These are phyloP conservation scores for Asarcornis scutulata DNA, from an alignment of 2,113 vertebrate genomes.

Conservation along the genomic window DNA sequence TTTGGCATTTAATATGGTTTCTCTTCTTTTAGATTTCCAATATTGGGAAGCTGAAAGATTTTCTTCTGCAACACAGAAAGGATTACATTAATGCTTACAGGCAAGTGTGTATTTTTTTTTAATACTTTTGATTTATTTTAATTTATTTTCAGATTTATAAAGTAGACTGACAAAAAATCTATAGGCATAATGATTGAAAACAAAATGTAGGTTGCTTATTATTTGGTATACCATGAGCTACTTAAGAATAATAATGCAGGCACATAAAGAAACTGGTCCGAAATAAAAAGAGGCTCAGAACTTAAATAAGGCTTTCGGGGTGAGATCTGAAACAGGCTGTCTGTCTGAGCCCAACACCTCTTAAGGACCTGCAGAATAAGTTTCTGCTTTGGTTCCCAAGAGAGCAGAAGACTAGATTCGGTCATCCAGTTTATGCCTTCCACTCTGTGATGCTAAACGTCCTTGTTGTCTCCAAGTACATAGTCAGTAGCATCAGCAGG, in stretches of 20 bases:
- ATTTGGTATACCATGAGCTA: not conserved
- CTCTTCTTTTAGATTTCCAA: constrained; percentile 85
- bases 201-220: not conserved
- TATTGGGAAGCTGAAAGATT: constrained; percentile 96
- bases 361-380: not conserved
- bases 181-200: not conserved
- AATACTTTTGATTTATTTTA: not conserved
- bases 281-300: not conserved
- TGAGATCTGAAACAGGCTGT: not conserved
- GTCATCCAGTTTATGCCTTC: not conserved
- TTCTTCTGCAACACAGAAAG: constrained; percentile 95
- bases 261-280: not conserved
- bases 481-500: not conserved
- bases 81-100: constrained; percentile 95
- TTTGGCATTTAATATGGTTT: not conserved
- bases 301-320: not conserved
- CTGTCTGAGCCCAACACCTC: rapidly evolving
- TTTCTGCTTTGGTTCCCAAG: not conserved
- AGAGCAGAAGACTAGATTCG: not conserved
- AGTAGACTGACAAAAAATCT: not conserved
- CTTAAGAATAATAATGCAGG: not conserved
- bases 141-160: not conserved
- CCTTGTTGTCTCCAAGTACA: not conserved
- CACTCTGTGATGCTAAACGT: not conserved
- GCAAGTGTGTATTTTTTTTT: constrained; percentile 67